phyloP scores from a whole-genome alignment of 23 tunicate genomes.

The Ciona savignyi region DNA sequence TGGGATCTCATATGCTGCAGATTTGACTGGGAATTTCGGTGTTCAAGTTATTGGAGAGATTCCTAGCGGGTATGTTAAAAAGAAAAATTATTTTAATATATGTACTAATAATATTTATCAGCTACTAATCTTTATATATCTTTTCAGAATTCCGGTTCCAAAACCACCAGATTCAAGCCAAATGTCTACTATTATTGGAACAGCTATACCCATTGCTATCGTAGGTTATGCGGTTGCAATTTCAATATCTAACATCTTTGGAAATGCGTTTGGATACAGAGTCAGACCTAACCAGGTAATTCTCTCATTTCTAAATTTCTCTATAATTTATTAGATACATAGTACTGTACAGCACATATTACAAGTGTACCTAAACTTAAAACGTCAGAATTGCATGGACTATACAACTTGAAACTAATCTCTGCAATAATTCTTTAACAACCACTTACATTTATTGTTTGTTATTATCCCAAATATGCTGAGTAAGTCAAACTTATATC shows the following conservation, averaged over 20 bases:
- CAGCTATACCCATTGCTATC: slow-evolving; percentile 38
- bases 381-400: no score
- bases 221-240: slow-evolving; percentile 64
- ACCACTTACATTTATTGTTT: no score
- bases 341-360: no score
- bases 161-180: slow-evolving; percentile 13
- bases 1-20: slow-evolving; percentile 28
- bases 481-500: no score
- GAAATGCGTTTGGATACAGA: slow-evolving; percentile 36
- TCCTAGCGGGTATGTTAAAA: slow-evolving; percentile 40
- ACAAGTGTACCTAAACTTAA: no score
- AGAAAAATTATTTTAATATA: no score
- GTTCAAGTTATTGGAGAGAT: slow-evolving; percentile 44
- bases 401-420: no score
- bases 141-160: slow-evolving; percentile 32
- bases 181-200: slow-evolving; percentile 22
- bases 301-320: neutral
- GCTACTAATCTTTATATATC: neutral
- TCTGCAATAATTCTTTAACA: no score
- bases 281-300: slow-evolving; percentile 50
- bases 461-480: no score
- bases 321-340: no score
- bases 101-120: no score
- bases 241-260: slow-evolving; percentile 48
- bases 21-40: slow-evolving; percentile 10